Base-by-base conservation (phyloP, 1,140 invertebrate species). In the Mylabris phalerata region DNA sequence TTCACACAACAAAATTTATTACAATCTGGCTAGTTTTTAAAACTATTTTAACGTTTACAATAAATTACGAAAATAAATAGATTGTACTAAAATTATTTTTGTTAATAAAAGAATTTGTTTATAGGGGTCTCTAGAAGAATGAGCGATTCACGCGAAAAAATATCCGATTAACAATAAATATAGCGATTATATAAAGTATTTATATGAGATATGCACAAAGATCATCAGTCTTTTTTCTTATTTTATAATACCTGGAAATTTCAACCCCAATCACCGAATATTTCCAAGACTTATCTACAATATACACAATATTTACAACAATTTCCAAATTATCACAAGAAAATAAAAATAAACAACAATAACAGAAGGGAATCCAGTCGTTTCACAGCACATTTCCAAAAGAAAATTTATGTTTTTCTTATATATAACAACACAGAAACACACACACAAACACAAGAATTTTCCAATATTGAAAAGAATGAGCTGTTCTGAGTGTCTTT, bases 61-160 rank as follows among this genome's bases (percentile, higher is more conserved):
- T 47, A 24, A 55, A 32, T 26, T 67, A 67, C 62, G 65, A 67
- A 67, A 67, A 67, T 67, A 67, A 65, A 67, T 63, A 63, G 60
- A 50, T 65, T 61, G 56, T 54, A 19, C 45, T 26, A 43, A 46
- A 41, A 26, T 41, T 41, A 54, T 46, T 54, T 32, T 44, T 41
- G 4, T 11, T 44, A 26, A 46, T 42, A 27, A 27, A 48, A 47
- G 27, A 47, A 55, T 11, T n/a, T 32, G 43, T 9, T 32, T 27
- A 13, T 9, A 43, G 10, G 41, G 43, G 9, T 10, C 7, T 13
- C 11, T 9, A 19, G 19, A 19, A 40, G n/a, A 13, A 9, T 7
- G 26, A 43, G 45, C 9, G 26, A 5, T 24, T 55, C 5, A 19
- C 13, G 45, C 25, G 52, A 55, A 43, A 46, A 11, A 42, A 42